Conservation (phyloP, 2,888 invertebrate genomes). For the Macaria notata region DNA sequence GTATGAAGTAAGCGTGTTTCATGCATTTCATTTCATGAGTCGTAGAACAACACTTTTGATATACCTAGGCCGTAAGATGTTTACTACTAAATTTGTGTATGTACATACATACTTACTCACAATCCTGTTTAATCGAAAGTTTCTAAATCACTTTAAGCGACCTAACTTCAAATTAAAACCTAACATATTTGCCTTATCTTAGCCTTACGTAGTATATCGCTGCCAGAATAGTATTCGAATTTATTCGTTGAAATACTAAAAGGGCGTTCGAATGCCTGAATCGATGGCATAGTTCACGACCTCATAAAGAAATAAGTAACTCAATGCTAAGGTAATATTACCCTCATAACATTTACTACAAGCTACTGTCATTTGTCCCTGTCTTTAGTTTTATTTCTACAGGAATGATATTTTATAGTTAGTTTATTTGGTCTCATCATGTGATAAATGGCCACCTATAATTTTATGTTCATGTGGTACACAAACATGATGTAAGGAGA, state of each 20-base stretch:
- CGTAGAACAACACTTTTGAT: no score
- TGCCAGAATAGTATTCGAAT: constrained; percentile 6
- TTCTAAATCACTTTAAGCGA: no score
- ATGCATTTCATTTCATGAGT: no score
- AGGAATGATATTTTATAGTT: no score
- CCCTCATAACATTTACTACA: constrained; percentile 13
- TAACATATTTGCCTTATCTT: background rate
- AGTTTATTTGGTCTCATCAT: no score
- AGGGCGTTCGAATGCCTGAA: constrained; percentile 17
- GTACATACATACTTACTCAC: no score
- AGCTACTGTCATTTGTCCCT: constrained; percentile 6
- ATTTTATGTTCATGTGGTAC: background rate
- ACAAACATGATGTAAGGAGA: no score
- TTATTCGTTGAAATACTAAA: constrained; percentile 7
- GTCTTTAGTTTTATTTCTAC: constrained; percentile 3
- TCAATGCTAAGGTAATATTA: constrained; percentile 13
- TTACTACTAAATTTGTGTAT: no score
- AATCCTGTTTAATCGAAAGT: no score
- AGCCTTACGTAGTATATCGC: background rate
- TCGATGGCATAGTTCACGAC: constrained; percentile 14
- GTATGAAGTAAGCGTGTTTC: no score
- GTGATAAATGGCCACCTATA: no score
- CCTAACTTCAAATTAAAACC: background rate
- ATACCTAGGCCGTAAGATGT: no score
- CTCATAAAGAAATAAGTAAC: constrained; percentile 16